phyloP scores from a whole-genome alignment of 2,113 vertebrate species.

The Furnarius figulus region DNA sequence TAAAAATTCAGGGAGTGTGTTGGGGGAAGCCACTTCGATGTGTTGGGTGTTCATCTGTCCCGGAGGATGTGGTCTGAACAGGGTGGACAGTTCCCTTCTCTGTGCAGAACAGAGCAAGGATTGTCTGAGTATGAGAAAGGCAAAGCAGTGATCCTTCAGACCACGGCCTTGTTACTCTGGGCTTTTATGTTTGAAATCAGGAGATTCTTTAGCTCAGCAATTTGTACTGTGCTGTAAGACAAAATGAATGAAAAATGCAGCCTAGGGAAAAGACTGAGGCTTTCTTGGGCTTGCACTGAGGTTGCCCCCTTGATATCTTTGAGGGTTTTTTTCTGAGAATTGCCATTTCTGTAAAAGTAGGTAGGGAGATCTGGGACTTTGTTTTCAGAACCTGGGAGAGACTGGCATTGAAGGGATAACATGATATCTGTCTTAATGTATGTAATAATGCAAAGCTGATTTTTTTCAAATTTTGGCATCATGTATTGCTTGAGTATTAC shows the following conservation, averaged over 20 bases:
- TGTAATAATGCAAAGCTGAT: neutral
- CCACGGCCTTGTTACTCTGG: neutral
- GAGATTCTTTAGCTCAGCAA: slow-evolving; percentile 6
- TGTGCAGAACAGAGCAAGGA: slow-evolving; percentile 42
- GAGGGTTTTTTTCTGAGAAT: neutral
- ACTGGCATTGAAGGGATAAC: neutral
- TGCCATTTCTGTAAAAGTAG: neutral
- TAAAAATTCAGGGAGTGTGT: slow-evolving; percentile 22
- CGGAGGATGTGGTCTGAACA: slow-evolving; percentile 33
- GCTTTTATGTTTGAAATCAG: slow-evolving; percentile 4
- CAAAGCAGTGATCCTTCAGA: slow-evolving; percentile 34
- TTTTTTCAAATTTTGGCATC: neutral
- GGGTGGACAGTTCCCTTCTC: slow-evolving; percentile 29
- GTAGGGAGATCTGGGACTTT: neutral
- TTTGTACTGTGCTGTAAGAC: slow-evolving; percentile 5
- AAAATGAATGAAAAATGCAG: slow-evolving; percentile 13
- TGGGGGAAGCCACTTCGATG: neutral
- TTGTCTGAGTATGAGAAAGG: slow-evolving; percentile 6
- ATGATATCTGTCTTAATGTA: neutral
- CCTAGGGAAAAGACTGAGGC: neutral
- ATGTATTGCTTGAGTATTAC: neutral
- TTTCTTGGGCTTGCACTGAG: neutral
- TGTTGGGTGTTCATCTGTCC: slow-evolving; percentile 24
- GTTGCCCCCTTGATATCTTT: neutral
- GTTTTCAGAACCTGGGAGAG: neutral